Evolutionary conservation across 2,888 invertebrate genomes (phyloP).

Genomic region (Scaeva pyrastri): DNA sequence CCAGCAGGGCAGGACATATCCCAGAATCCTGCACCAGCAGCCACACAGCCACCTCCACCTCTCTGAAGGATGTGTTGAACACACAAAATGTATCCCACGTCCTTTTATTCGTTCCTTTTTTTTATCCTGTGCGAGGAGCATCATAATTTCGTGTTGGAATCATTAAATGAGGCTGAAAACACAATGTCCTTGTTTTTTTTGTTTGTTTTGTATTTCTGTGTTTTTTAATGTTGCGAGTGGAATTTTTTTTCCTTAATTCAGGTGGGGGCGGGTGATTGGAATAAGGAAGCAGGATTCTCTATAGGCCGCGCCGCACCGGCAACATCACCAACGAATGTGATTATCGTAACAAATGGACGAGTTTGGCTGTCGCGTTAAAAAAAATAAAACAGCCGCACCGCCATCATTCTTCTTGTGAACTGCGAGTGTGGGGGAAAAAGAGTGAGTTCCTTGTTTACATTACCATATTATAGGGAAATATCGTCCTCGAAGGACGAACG

Average conservation of each 20-base stretch:
- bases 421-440: slow-evolving; percentile 4
- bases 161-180: slow-evolving; percentile 73
- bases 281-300: neutral
- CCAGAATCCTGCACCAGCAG: too few relatives aligned
- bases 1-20: neutral
- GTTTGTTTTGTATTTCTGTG: slow-evolving; percentile 25
- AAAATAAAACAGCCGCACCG: slow-evolving; percentile 28
- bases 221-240: slow-evolving; percentile 60
- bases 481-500: slow-evolving; percentile 44
- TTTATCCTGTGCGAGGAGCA: slow-evolving; percentile 35
- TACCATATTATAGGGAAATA: slow-evolving; percentile 71
- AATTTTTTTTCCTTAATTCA: slow-evolving; percentile 12
- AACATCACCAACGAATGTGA: slow-evolving; percentile 61
- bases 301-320: neutral
- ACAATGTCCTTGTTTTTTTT: slow-evolving; percentile 64
- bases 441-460: slow-evolving; percentile 68
- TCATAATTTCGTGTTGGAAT: slow-evolving; percentile 73
- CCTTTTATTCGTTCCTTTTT: neutral
- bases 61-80: slow-evolving; percentile 26
- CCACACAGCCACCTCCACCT: neutral
- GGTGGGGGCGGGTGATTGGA: neutral
- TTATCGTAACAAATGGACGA: slow-evolving; percentile 74
- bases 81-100: slow-evolving; percentile 57
- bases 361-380: slow-evolving; percentile 59
- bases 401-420: slow-evolving; percentile 45